Evolutionary conservation across 2,888 invertebrate species (phyloP).

Genomic region (Andrena marginata): DNA sequence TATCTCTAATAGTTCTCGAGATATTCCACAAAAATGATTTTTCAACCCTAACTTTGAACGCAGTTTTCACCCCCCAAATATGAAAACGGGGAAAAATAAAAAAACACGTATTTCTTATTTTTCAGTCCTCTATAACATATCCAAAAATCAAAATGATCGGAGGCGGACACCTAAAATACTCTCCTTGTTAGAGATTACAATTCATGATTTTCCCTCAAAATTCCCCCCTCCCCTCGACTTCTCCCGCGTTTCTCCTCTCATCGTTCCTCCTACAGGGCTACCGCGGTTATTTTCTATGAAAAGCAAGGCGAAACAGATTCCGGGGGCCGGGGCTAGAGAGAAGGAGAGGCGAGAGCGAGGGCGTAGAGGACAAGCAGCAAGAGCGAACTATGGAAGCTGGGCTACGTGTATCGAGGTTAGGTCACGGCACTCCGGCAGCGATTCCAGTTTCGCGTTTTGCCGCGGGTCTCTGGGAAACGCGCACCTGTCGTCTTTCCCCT

Average conservation of each 20-base stretch:
- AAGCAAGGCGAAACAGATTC: constrained; percentile 15
- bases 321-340: background rate
- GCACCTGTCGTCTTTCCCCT: constrained; percentile 82
- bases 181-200: no score
- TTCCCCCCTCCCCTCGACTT: background rate
- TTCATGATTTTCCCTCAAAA: no score
- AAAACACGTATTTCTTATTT: no score
- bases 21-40: no score
- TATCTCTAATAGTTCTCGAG: no score
- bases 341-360: background rate
- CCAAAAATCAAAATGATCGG: no score
- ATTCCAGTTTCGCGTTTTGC: constrained; percentile 80
- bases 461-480: constrained; percentile 82
- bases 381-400: constrained; percentile 28
- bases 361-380: constrained; percentile 9
- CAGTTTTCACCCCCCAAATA: no score
- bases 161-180: no score
- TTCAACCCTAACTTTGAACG: no score
- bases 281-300: background rate
- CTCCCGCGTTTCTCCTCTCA: background rate
- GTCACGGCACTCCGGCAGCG: constrained; percentile 69
- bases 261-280: background rate
- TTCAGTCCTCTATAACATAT: no score
- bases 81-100: no score
- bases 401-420: constrained; percentile 64